Percentiles rank a stretch among this genome's conserved stretches.
These are phyloP conservation scores for Chrysodeixis includens DNA, from an alignment of 2,888 invertebrate species.

Conservation along the genomic window DNA sequence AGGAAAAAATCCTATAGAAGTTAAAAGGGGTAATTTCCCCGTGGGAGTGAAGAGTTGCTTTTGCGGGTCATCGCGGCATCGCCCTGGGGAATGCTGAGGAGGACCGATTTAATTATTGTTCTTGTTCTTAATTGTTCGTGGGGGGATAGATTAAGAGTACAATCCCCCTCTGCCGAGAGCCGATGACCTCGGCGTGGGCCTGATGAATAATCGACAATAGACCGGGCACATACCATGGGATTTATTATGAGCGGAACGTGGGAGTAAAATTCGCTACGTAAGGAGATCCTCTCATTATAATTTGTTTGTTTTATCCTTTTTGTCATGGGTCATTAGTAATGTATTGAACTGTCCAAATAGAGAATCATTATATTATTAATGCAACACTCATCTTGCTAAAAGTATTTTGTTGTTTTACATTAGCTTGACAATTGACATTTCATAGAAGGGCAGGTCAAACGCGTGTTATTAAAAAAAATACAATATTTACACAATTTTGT, in stretches of 20 bases:
- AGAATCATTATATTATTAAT: neutral
- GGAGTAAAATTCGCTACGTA: neutral
- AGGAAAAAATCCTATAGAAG: neutral
- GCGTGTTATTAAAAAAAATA: neutral
- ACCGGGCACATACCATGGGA: neutral
- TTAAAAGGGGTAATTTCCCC: slow-evolving; percentile 1
- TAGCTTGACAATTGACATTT: neutral
- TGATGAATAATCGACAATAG: neutral
- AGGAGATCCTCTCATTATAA: neutral
- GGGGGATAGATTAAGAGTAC: slow-evolving; percentile 3
- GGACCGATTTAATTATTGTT: slow-evolving; percentile 4
- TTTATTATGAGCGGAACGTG: neutral
- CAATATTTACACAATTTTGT: neutral
- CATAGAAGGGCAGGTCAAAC: neutral
- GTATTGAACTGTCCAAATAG: too few species aligned
- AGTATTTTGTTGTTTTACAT: neutral
- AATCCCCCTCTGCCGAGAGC: neutral
- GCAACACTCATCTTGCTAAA: neutral
- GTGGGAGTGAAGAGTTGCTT: slow-evolving; percentile 4
- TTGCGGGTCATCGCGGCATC: slow-evolving; percentile 3
- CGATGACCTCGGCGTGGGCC: neutral
- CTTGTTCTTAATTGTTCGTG: slow-evolving; percentile 4
- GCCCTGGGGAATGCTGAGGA: slow-evolving; percentile 4
- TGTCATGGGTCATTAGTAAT: neutral
- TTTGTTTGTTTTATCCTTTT: neutral